These are phyloP conservation scores for Drosophila paranaensis DNA, from an alignment of 2,888 invertebrate species.

Conservation along the genomic window DNA sequence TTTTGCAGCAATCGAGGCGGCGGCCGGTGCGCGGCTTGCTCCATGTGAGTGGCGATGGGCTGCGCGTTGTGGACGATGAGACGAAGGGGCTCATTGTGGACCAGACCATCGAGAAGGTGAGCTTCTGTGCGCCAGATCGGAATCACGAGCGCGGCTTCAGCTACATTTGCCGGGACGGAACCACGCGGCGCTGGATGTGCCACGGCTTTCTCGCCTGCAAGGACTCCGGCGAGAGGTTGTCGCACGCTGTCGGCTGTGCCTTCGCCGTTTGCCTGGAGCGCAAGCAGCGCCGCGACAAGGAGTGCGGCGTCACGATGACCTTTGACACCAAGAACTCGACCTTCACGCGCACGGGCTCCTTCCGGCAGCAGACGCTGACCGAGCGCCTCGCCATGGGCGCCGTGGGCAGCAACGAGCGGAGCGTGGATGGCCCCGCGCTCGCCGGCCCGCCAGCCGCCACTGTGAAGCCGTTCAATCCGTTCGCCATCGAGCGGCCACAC, in stretches of 20 bases:
- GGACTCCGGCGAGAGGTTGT: conserved; percentile 98
- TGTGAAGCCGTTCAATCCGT: conserved; percentile 92
- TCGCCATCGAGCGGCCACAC: conserved; percentile 97
- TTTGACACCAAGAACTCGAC: conserved; percentile 95
- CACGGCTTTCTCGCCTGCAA: conserved; percentile 98
- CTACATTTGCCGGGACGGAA: conserved; percentile 99
- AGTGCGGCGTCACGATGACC: conserved; percentile 96
- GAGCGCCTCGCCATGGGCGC: conserved; percentile 88
- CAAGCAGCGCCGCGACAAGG: conserved; percentile 98
- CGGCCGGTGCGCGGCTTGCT: conserved; percentile 95
- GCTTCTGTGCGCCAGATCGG: conserved; percentile 99
- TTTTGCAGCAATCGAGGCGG: conserved; percentile 92
- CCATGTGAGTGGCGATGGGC: conserved; percentile 97
- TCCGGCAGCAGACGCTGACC: conserved; percentile 93
- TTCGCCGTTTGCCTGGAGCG: conserved; percentile 99
- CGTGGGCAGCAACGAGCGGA: conserved; percentile 86
- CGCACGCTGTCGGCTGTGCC: conserved; percentile 99
- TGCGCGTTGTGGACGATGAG: conserved; percentile 99
- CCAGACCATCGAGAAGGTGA: conserved; percentile 99
- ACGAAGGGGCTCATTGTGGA: conserved; percentile 99
- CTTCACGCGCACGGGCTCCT: conserved; percentile 96
- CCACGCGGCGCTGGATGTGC: conserved; percentile 99
- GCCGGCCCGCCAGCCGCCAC: conserved; percentile 75
- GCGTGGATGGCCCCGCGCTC: conserved; percentile 73
- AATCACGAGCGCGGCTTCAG: conserved; percentile 98